Evolutionary conservation across 2,888 invertebrate genomes (phyloP), one percentile per base, ranked within the genome.

Genomic region (Leptinotarsa peninsularis): DNA sequence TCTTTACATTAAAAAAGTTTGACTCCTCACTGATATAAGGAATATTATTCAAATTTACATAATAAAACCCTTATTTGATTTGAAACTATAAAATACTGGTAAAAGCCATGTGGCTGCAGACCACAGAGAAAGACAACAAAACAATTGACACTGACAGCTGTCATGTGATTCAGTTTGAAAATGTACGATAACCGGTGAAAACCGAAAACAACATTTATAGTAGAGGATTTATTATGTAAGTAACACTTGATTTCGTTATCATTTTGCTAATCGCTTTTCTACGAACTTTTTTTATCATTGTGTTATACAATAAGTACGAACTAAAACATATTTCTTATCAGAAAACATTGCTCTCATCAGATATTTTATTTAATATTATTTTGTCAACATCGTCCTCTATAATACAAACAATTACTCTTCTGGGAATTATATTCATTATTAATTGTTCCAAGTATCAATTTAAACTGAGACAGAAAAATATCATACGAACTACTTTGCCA

Each of bases 361-460:
- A 58, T 21, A 58, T 58, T 58, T 58, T 58, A 58, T 58, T 58
- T 21, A 23, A 4, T 58, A 23, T 58, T 23, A 2, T 23, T 23
- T 21, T 58, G 58, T 58, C 58, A 58, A 58, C 58, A 58, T 21
- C 23, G 21, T 21, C 4, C 15, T 58, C 15, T 21, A 58, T 58
- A 54, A 23, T 23, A 58, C 15, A 58, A 58, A 72, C 75, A 63
- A 72, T 75, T 69, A 73, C 21, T 73, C 68, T 72, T 72, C 72
- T 56, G 63, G 63, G 49, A 72, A 66, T 50, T 75, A 76, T 76
- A 58, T 76, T 66, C 54, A 76, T 73, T 69, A 67, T 66, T 71
- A 73, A 73, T 73, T 76, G 73, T 76, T 76, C 67, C 27, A 68
- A 49, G 54, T 66, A 73, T 67, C 23, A 52, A 74, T 74, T 74